Evolutionary conservation across 2,888 invertebrate genomes (phyloP).

Genomic region (Dorcus hopei): DNA sequence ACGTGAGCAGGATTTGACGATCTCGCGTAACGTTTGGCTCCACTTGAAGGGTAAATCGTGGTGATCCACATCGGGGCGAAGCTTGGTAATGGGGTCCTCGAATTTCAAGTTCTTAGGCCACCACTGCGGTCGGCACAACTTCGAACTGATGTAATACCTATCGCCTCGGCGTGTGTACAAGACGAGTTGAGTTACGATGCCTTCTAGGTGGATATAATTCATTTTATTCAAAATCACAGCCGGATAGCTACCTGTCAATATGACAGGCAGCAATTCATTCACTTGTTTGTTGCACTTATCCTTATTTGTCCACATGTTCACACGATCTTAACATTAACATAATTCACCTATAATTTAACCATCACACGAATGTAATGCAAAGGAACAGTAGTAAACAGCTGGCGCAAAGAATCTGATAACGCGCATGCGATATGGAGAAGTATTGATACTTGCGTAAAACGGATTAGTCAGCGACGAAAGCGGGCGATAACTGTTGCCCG

Average conservation of each 20-base stretch:
- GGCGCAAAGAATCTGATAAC: not conserved
- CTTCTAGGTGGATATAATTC: slow-evolving; percentile 14
- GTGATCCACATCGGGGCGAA: slow-evolving; percentile 2
- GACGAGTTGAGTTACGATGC: slow-evolving; percentile 17
- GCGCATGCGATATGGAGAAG: too few relatives aligned
- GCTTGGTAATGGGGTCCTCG: slow-evolving; percentile 14
- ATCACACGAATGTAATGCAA: not conserved
- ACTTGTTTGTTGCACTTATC: not conserved
- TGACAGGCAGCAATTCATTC: not conserved
- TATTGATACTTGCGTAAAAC: too few relatives aligned
- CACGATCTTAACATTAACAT: not conserved
- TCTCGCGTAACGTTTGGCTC: slow-evolving; percentile 20
- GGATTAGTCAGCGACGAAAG: too few relatives aligned
- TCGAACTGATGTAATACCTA: not conserved
- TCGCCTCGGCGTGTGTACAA: slow-evolving; percentile 8
- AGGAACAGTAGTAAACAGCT: not conserved
- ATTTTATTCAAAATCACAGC: slow-evolving; percentile 14
- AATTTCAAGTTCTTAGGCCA: slow-evolving; percentile 29
- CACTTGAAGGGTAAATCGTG: slow-evolving; percentile 12
- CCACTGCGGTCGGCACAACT: slow-evolving; percentile 22
- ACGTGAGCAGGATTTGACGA: slow-evolving; percentile 22
- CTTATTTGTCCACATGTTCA: not conserved
- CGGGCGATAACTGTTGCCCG: too few relatives aligned
- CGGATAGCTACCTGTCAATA: slow-evolving; percentile 18
- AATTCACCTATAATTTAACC: not conserved